Base-by-base conservation (phyloP, 2,888 invertebrate genomes). In the Amaurobius ferox region DNA sequence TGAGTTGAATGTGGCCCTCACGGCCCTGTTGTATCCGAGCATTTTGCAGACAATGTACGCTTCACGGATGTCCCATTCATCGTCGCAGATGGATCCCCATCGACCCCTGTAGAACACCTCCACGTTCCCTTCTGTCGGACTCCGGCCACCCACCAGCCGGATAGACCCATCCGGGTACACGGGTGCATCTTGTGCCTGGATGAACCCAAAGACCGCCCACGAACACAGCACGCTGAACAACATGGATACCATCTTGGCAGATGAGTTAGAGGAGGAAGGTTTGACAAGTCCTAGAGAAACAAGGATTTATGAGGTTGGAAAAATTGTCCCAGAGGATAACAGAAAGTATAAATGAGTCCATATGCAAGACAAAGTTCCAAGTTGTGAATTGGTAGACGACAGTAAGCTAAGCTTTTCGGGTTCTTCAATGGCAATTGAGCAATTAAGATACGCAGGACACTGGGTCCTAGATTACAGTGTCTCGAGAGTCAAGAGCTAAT, bases 41-140 rank as follows among this genome's bases (percentile, higher is more conserved):
- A 95, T 95, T 86, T 94, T 93, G 92, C 98, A 98, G 32, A 97
- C 95, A 1, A 98, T 95, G 74, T 93, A 92, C 0, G 97, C 98
- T 88, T 98, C 97, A 11, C 94, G 92, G 71, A 94, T 92, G 90
- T 97, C 97, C 97, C 97, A 98, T 90, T 97, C 97, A 91, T 98
- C 97, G 90, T 98, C 98, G 90, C 98, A 98, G 1, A 98, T 93
- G 0, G 95, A 94, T 7, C 98, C 98, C 98, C 98, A 98, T 87
- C 95, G 94, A 26, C 95, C 96, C 88, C 95, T 93, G 91, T 97
- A 96, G 89, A 95, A 94, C 85, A 98, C 94, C 91, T 98, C 96
- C 19, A 98, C 95, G 91, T 97, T 97, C 61, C 98, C 98, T 95
- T 89, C 88, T 19, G 72, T 78, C n/a, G 74, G 61, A 30, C 79